phyloP scores from a whole-genome alignment of 2,113 vertebrate genomes.

The Stegostoma tigrinum region DNA sequence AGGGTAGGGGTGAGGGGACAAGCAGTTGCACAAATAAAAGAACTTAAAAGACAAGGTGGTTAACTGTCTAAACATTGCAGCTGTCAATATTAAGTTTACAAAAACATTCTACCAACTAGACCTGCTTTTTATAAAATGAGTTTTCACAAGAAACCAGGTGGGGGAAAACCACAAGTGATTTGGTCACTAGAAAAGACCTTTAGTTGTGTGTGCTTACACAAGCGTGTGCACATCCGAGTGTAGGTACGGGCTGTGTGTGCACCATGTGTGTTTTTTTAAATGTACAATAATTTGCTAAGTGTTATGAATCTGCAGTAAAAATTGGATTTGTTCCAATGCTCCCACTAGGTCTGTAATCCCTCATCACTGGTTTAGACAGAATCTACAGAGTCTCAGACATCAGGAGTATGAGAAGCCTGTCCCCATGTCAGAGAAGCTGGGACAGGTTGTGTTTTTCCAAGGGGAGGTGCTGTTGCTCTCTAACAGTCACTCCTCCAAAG shows the following conservation, averaged over 20 bases:
- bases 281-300: slow-evolving; percentile 30
- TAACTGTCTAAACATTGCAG: slow-evolving; percentile 4
- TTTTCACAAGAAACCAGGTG: neutral
- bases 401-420: neutral
- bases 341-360: neutral
- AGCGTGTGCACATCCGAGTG: neutral
- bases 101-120: slow-evolving; percentile 30
- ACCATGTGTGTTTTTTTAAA: neutral
- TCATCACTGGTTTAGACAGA: neutral
- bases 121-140: neutral
- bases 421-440: neutral
- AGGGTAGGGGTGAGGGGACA: neutral
- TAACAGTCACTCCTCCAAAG: slow-evolving; percentile 99
- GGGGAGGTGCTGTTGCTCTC: slow-evolving; percentile 39
- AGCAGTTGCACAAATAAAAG: neutral
- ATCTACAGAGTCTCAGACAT: slow-evolving; percentile 16
- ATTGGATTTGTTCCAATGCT: slow-evolving; percentile 15
- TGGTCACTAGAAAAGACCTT: slow-evolving; percentile 31
- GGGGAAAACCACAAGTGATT: slow-evolving; percentile 30
- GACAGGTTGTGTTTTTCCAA: neutral
- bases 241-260: neutral
- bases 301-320: slow-evolving; percentile 29
- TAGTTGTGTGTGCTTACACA: neutral
- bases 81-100: neutral
- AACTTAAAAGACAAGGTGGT: slow-evolving; percentile 6